phyloP scores from a whole-genome alignment of 2,888 invertebrate species.

The Pammene fasciana region DNA sequence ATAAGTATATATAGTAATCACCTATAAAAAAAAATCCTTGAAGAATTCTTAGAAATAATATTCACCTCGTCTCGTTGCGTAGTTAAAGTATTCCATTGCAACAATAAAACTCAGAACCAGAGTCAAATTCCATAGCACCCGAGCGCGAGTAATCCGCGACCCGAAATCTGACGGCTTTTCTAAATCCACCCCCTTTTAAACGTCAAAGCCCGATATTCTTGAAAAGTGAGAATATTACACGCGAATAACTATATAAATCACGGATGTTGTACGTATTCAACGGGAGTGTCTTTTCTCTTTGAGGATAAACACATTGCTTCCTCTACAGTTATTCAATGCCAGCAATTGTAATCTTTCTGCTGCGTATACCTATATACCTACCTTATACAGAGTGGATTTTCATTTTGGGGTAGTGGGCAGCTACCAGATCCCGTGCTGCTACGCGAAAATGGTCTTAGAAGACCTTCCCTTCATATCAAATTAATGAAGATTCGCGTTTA shows the following conservation, averaged over 20 bases:
- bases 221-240: slow-evolving; percentile 46
- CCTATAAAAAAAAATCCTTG: background rate
- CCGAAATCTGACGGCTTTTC: slow-evolving; percentile 52
- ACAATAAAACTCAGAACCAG: slow-evolving; percentile 41
- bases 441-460: no score
- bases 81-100: slow-evolving; percentile 20
- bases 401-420: no score
- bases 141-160: slow-evolving; percentile 51
- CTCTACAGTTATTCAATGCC: slow-evolving; percentile 32
- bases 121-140: slow-evolving; percentile 48
- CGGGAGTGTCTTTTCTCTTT: slow-evolving; percentile 32
- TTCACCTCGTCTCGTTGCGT: background rate
- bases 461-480: no score
- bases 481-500: no score
- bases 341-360: slow-evolving; percentile 17
- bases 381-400: no score
- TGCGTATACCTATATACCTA: background rate
- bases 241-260: slow-evolving; percentile 36
- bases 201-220: slow-evolving; percentile 52
- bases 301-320: slow-evolving; percentile 36
- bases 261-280: slow-evolving; percentile 32
- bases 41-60: background rate
- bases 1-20: no score
- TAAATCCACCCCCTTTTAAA: slow-evolving; percentile 50
- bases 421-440: no score